Evolutionary conservation across 2,113 vertebrate species (phyloP), one percentile per base, ranked within the genome.

Genomic region (Ursus arctos): DNA sequence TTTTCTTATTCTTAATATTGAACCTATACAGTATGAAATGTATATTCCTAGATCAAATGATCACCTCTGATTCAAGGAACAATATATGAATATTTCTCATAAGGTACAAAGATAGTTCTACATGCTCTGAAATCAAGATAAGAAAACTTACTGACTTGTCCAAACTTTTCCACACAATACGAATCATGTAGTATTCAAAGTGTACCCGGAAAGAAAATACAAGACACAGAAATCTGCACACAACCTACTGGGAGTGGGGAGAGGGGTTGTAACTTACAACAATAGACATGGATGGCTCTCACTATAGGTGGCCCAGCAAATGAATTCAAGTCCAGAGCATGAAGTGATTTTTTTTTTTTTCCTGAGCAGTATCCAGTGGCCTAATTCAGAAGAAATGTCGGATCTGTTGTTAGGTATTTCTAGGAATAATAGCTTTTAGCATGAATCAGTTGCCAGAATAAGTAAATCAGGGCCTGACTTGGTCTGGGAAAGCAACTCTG

Each of bases 151-250:
- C 7, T 43, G 4, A n/a, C 47, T 85, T 88, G 33, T 59, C 36
- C 53, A 83, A 22, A 87, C 33, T 67, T 53, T 94, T 69, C 19
- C 15, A 83, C 19, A 63, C 2, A 40, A 31, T 57, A 63, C 26
- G 84, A 80, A 72, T 40, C 49, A 84, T 79, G 28, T 93, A 7
- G 28, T 83, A 91, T 94, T 95, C 91, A 47, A 21, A 72, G 26
- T 61, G 63, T 15, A 43, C 49, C 55, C 47, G 15, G 28, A 79
- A 21, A 94, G 36, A 88, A 84, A 88, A 87, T 71, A 36, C 10
- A 86, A 13, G 43, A 26, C 43, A 26, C 57, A 79, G 53, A 77
- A 76, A 85, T 86, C 31, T 85, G 24, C 79, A 84, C 18, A 92
- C 65, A 86, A 31, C 19, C 63, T 67, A 74, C 19, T 47, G 43